Base-by-base conservation (phyloP, 2,888 invertebrate genomes). In the Andrena praecox region DNA sequence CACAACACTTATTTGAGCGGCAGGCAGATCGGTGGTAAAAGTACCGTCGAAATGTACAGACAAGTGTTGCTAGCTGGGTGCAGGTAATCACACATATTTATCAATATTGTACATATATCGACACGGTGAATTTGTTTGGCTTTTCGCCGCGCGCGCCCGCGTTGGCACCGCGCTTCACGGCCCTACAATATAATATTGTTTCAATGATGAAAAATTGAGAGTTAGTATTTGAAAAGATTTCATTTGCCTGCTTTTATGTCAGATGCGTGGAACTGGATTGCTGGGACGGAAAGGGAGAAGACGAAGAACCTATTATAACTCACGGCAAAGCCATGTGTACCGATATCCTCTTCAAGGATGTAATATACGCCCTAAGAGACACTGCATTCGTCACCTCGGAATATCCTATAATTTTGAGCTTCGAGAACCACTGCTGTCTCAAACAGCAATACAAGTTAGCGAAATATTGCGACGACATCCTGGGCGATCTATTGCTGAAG, bases 321-420 rank as follows among this genome's bases (percentile, higher is more conserved):
- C 96, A 96, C 91, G 96, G 96, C 24, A 96, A 96, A 92, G 96
- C 96, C 33, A 96, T 97, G 96, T 97, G 96, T 91, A 96, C 96
- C 20, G 96, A 97, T 90, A 96, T 96, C 83, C 92, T 96, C 0
- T 93, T 93, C 85, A 93, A 94, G 94, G 96, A 96, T 91, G 96
- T 96, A 2, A 95, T 96, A 74, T 94, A 95, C 84, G 96, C 96
- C 70, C 95, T 96, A 85, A 94, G 96, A 82, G 96, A 97, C 90
- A 96, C 96, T 74, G 96, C 96, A 12, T 96, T 96, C 91, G 95
- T 96, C 52, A 95, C 96, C 2, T 95, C 96, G 31, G 96, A 96
- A 62, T 96, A 95, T 89, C 96, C 96, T 2, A 94, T 97, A 62
- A 96, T 96, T 85, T 93, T 97, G 50, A 96, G 96, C 79, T 96